Evolutionary conservation across 2,888 invertebrate species (phyloP).

Genomic region (Eristalis intricaria): DNA sequence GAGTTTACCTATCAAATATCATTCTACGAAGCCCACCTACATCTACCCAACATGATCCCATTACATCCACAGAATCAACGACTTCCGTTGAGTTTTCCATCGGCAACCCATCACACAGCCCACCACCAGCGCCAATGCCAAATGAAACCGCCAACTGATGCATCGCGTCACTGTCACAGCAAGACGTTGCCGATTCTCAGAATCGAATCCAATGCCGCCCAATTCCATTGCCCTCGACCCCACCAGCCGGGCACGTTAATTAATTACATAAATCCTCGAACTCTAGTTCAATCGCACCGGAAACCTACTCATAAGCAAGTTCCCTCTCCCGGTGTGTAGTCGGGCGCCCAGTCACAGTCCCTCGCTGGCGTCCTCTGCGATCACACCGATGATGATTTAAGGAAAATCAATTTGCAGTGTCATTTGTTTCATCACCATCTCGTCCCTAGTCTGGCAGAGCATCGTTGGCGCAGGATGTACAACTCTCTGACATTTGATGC

Average conservation of each 20-base stretch:
- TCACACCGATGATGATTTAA: constrained; percentile 36
- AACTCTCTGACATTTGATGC: constrained; percentile 56
- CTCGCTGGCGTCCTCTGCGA: no score
- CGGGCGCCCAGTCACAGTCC: no score
- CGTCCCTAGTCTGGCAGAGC: neutral
- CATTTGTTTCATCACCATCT: constrained; percentile 62
- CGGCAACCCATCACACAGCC: neutral
- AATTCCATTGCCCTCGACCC: neutral
- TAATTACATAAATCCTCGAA: constrained; percentile 53
- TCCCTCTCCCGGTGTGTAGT: constrained; percentile 18
- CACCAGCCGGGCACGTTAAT: constrained; percentile 8
- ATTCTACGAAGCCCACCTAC: neutral
- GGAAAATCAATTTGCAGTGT: constrained; percentile 70
- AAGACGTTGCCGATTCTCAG: constrained; percentile 24
- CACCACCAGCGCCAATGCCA: neutral
- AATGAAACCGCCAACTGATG: neutral
- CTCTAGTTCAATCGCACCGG: constrained; percentile 34
- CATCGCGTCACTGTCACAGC: neutral
- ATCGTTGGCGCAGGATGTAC: constrained; percentile 35
- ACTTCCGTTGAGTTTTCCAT: neutral
- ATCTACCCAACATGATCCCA: neutral
- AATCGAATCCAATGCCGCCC: constrained; percentile 4
- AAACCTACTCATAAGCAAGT: constrained; percentile 50
- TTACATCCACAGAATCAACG: neutral
- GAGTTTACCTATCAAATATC: neutral